phyloP scores from a whole-genome alignment of 1,140 invertebrate species.

The Aricia agestis region DNA sequence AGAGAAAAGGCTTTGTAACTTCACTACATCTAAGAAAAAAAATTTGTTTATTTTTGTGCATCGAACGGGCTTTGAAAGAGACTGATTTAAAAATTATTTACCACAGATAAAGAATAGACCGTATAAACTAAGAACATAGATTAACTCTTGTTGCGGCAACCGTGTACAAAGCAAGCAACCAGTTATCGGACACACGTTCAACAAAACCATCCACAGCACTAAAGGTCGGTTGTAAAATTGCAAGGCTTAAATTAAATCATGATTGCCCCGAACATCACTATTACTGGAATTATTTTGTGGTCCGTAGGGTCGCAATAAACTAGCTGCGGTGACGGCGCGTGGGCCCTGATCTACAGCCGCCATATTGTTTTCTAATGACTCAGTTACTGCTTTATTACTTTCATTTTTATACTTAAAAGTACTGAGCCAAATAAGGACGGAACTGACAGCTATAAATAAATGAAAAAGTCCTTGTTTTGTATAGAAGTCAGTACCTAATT shows the following conservation, averaged over 20 bases:
- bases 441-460: not conserved
- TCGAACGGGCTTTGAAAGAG: too few species aligned
- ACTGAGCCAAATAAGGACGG: not conserved
- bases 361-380: slow-evolving; percentile 69
- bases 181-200: not conserved
- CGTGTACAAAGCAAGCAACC: not conserved
- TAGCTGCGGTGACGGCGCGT: slow-evolving; percentile 56
- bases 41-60: too few species aligned
- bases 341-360: slow-evolving; percentile 58
- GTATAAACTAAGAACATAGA: not conserved
- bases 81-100: too few species aligned
- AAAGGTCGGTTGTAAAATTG: not conserved
- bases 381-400: slow-evolving; percentile 34
- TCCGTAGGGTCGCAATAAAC: slow-evolving; percentile 59
- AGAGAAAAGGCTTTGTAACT: too few species aligned
- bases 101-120: too few species aligned
- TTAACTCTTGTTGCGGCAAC: not conserved
- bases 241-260: slow-evolving; percentile 11
- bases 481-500: too few species aligned
- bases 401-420: slow-evolving; percentile 14
- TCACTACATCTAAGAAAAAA: too few species aligned
- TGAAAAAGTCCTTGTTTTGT: slow-evolving; percentile 2
- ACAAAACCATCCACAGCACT: not conserved
- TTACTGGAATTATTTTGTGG: slow-evolving; percentile 51
- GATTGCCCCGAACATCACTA: slow-evolving; percentile 39